Evolutionary conservation across 2,888 invertebrate species (phyloP).

Genomic region (Nomada flava): DNA sequence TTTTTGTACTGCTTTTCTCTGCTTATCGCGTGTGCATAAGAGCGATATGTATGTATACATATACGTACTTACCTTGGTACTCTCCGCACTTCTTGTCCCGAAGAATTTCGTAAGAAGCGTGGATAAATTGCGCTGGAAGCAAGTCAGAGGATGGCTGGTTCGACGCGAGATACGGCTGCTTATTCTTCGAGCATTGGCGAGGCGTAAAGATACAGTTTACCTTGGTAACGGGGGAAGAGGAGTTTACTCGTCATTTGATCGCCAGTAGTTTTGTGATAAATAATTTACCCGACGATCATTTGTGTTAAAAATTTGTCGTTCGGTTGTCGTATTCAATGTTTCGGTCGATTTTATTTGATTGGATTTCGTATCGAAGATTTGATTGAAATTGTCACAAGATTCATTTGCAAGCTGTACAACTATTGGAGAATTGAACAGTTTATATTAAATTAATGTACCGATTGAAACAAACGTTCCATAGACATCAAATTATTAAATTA

Average conservation of each 20-base stretch:
- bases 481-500: neutral
- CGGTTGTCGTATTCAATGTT: too few species aligned
- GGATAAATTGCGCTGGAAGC: constrained; percentile 67
- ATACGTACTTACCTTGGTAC: constrained; percentile 40
- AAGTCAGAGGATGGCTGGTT: neutral
- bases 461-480: too few species aligned
- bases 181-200: constrained; percentile 20
- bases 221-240: too few species aligned
- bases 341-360: too few species aligned
- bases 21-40: constrained; percentile 26
- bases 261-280: too few species aligned
- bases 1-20: constrained; percentile 4
- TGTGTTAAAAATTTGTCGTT: too few species aligned
- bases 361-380: too few species aligned
- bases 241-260: too few species aligned
- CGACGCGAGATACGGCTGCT: constrained; percentile 29
- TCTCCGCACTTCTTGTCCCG: constrained; percentile 61
- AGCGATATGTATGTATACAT: constrained; percentile 47
- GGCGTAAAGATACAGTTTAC: constrained; percentile 60
- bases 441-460: neutral
- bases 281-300: too few species aligned
- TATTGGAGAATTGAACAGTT: too few species aligned
- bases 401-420: too few species aligned
- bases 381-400: too few species aligned
- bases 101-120: constrained; percentile 64